These are phyloP conservation scores for Sesamia nonagrioides DNA, from an alignment of 1,140 invertebrate genomes.

Conservation along the genomic window DNA sequence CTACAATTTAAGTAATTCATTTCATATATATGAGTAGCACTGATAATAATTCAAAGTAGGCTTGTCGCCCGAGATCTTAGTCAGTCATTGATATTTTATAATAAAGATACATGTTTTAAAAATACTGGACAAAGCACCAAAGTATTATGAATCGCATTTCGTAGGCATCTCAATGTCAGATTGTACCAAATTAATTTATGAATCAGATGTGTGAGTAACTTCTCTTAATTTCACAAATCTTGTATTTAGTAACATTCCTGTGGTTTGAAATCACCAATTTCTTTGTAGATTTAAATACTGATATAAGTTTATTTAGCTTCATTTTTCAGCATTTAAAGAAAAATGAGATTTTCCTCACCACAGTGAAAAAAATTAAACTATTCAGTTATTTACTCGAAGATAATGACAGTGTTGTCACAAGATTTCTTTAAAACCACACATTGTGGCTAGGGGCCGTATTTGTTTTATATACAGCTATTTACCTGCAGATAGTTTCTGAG, in stretches of 20 bases:
- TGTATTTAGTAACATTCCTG: too few relatives aligned
- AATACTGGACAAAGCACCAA: constrained; percentile 44
- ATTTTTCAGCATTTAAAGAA: constrained; percentile 8
- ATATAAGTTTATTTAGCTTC: background rate
- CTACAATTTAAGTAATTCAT: constrained; percentile 36
- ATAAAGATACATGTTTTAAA: constrained; percentile 7
- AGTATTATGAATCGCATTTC: constrained; percentile 33
- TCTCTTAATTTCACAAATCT: too few relatives aligned
- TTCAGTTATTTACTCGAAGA: background rate
- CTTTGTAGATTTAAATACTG: constrained; percentile 32
- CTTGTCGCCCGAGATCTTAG: constrained; percentile 58
- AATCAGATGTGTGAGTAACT: too few relatives aligned
- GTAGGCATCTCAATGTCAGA: constrained; percentile 1
- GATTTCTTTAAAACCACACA: background rate
- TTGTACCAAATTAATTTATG: background rate
- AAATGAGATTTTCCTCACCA: constrained; percentile 3
- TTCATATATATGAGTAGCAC: background rate
- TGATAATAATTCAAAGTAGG: constrained; percentile 51
- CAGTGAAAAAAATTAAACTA: background rate
- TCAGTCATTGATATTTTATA: constrained; percentile 52
- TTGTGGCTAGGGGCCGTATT: background rate
- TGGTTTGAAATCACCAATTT: background rate
- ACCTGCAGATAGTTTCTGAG: too few relatives aligned
- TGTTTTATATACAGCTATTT: background rate
- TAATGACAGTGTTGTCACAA: background rate